These are phyloP conservation scores for Sebastes itinus DNA, from an alignment of 2,797 vertebrate species.

Conservation along the genomic window DNA sequence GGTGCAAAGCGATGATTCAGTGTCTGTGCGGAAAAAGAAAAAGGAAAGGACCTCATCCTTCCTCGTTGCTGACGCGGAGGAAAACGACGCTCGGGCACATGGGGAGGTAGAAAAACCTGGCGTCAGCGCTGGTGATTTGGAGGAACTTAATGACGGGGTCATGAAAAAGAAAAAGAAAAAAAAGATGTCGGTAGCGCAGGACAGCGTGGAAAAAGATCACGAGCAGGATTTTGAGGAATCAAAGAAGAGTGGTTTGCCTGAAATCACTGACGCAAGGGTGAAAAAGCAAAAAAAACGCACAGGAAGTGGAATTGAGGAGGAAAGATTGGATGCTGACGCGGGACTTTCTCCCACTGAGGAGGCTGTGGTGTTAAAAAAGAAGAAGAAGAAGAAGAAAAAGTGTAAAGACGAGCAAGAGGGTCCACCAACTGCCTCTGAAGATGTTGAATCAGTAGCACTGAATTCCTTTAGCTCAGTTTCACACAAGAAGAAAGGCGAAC, in stretches of 20 bases:
- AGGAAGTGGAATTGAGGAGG: not conserved
- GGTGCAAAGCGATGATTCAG: not conserved
- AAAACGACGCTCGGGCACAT: constrained; percentile 10
- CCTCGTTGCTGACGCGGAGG: constrained; percentile 56
- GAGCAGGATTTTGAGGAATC: not conserved
- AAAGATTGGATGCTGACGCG: not conserved
- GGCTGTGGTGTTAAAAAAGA: not conserved
- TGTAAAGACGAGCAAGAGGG: not conserved
- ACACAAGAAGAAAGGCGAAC: not conserved
- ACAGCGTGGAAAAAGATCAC: not conserved
- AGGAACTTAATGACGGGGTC: not conserved
- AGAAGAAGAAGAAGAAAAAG: constrained; percentile 23
- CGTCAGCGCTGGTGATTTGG: not conserved
- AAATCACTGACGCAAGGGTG: not conserved
- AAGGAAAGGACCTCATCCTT: constrained; percentile 49
- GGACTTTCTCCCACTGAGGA: not conserved
- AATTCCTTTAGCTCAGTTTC: not conserved
- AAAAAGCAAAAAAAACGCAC: constrained; percentile 13
- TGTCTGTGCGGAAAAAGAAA: constrained; percentile 35
- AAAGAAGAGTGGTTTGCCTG: not conserved
- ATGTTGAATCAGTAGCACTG: not conserved
- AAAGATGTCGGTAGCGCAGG: not conserved
- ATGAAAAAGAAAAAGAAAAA: constrained; percentile 47
- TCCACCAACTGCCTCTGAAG: not conserved
- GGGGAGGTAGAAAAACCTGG: not conserved